These are phyloP conservation scores for Pygathrix nemaeus DNA, from an alignment of 2,113 vertebrate species.

Conservation along the genomic window DNA sequence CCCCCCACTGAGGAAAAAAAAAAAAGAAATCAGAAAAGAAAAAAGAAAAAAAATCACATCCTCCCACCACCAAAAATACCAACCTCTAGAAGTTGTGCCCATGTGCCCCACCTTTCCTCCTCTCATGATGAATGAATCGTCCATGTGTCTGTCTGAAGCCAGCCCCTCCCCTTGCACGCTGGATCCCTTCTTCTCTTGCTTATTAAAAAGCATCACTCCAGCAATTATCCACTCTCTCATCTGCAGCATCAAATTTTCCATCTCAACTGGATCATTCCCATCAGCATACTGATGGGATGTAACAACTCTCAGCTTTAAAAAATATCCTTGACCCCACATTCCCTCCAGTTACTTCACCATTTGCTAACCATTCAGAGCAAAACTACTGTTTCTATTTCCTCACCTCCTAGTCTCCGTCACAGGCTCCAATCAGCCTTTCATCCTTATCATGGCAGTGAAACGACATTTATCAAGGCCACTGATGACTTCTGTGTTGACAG, in stretches of 20 bases:
- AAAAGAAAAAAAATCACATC: background rate
- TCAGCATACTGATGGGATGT: constrained; percentile 26
- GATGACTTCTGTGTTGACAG: background rate
- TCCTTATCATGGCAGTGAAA: background rate
- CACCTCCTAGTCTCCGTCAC: background rate
- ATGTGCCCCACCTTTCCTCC: background rate
- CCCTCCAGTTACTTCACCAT: background rate
- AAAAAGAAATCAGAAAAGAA: constrained; percentile 31
- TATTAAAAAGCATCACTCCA: constrained; percentile 24
- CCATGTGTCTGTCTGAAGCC: background rate
- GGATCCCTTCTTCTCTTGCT: background rate
- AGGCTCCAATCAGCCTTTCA: background rate
- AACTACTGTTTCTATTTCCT: constrained; percentile 16
- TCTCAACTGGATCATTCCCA: constrained; percentile 3
- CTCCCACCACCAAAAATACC: constrained; percentile 3
- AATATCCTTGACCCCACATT: constrained; percentile 3
- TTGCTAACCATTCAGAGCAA: background rate
- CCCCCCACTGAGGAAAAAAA: background rate
- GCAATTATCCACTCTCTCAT: constrained; percentile 16
- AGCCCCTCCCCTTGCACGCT: background rate
- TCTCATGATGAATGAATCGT: background rate
- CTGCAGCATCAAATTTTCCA: constrained; percentile 29
- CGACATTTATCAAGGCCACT: background rate
- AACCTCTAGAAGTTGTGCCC: background rate
- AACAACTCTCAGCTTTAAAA: constrained; percentile 8